Conservation (phyloP, 2,113 vertebrate genomes). For the Caranx melampygus region DNA sequence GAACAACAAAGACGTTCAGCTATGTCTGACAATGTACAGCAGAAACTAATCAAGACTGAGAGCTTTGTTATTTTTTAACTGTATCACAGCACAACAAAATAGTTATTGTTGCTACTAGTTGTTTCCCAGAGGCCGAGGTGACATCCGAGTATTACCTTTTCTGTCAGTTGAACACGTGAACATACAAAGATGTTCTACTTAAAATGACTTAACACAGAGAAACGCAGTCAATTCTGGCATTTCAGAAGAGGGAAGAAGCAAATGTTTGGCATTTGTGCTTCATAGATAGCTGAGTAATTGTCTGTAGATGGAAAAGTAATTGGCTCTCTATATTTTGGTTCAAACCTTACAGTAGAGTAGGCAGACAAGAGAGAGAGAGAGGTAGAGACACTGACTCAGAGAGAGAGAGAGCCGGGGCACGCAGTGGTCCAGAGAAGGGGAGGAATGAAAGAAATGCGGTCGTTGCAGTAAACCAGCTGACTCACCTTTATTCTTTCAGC, state of each 20-base stretch:
- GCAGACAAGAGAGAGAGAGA: not conserved
- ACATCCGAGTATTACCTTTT: too few relatives aligned
- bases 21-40: too few relatives aligned
- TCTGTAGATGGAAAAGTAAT: not conserved
- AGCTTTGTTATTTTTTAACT: too few relatives aligned
- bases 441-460: conserved; percentile 73
- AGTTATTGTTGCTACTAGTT: too few relatives aligned
- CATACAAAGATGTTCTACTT: too few relatives aligned
- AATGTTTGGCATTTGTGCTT: not conserved
- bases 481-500: conserved; percentile 80
- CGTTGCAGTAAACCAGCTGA: conserved; percentile 80
- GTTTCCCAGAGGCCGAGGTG: too few relatives aligned
- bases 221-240: too few relatives aligned
- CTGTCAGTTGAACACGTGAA: too few relatives aligned
- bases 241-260: too few relatives aligned
- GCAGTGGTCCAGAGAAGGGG: conserved; percentile 32
- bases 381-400: not conserved
- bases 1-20: not conserved
- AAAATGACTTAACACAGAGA: too few relatives aligned
- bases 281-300: not conserved
- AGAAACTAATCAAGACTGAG: too few relatives aligned
- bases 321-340: not conserved
- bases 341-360: not conserved
- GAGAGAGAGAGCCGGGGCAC: not conserved
- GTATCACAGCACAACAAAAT: too few relatives aligned